These are phyloP conservation scores for Porites cylindrica DNA, from an alignment of 92 coral and sea anemone species.

Conservation along the genomic window DNA sequence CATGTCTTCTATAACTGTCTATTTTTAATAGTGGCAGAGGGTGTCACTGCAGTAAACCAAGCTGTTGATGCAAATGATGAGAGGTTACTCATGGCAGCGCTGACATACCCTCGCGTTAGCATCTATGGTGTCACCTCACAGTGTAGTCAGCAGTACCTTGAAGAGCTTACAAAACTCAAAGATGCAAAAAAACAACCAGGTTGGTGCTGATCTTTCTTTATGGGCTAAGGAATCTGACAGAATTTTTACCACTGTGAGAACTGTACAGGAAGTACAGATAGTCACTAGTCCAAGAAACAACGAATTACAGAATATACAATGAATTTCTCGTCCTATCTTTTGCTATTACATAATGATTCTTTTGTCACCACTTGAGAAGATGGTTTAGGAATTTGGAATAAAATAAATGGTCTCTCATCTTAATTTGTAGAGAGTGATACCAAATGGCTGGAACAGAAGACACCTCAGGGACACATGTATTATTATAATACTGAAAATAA, in stretches of 20 bases:
- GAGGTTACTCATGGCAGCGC: slow-evolving; percentile 68
- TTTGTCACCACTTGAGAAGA: too few relatives aligned
- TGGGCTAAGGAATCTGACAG: too few relatives aligned
- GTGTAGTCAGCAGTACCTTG: slow-evolving; percentile 79
- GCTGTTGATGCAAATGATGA: slow-evolving; percentile 76
- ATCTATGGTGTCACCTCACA: slow-evolving; percentile 91
- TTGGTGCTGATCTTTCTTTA: slow-evolving; percentile 18
- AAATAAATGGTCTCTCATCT: neutral
- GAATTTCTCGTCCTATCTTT: too few relatives aligned
- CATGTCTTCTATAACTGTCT: too few relatives aligned
- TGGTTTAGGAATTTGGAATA: too few relatives aligned
- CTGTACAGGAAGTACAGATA: too few relatives aligned
- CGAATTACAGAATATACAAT: too few relatives aligned
- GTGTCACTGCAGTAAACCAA: slow-evolving; percentile 88
- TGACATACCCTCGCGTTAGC: slow-evolving; percentile 78
- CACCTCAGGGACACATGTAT: slow-evolving; percentile 81
- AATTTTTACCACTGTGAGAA: too few relatives aligned
- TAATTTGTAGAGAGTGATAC: slow-evolving; percentile 41
- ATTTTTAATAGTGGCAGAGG: slow-evolving; percentile 77
- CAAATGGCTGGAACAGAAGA: slow-evolving; percentile 94
- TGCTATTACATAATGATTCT: too few relatives aligned
- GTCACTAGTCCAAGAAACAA: too few relatives aligned
- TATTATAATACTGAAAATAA: slow-evolving; percentile 83
- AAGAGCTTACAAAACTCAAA: slow-evolving; percentile 72
- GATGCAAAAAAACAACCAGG: slow-evolving; percentile 83